These are phyloP conservation scores for Dione vanillae DNA, from an alignment of 2,888 invertebrate genomes.

Conservation along the genomic window DNA sequence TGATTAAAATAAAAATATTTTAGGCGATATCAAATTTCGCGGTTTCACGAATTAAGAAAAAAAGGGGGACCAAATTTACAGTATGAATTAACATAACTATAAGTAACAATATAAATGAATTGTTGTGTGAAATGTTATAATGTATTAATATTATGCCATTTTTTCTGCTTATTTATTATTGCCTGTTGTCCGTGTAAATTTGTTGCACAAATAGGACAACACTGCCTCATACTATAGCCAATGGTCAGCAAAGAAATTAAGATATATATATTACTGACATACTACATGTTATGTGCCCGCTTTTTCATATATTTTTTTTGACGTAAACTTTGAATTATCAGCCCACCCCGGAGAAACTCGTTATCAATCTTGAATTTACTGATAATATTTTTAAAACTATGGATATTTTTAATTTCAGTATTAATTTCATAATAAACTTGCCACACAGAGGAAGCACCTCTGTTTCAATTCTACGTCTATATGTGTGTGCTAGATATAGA, in stretches of 20 bases:
- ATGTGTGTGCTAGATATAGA: no score
- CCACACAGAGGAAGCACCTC: not conserved
- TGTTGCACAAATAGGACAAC: no score
- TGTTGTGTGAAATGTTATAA: no score
- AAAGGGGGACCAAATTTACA: not conserved
- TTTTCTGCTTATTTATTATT: slow-evolving; percentile 11
- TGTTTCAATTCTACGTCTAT: not conserved
- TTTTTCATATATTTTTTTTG: not conserved
- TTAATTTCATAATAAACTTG: not conserved
- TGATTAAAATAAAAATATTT: no score
- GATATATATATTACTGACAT: slow-evolving; percentile 3
- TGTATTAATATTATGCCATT: slow-evolving; percentile 4
- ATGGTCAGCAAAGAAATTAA: not conserved
- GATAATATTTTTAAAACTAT: not conserved
- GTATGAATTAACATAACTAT: no score
- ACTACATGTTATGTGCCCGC: not conserved
- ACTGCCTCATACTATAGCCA: no score
- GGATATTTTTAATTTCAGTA: not conserved
- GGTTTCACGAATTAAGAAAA: no score
- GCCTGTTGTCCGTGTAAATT: slow-evolving; percentile 14
- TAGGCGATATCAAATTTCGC: no score
- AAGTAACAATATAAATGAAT: no score
- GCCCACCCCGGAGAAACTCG: no score
- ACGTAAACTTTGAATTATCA: not conserved
- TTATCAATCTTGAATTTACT: no score